Percentiles rank a stretch among this genome's conserved stretches.
These are phyloP conservation scores for Drosophila trapezifrons DNA, from an alignment of 1,140 invertebrate species.

Conservation along the genomic window DNA sequence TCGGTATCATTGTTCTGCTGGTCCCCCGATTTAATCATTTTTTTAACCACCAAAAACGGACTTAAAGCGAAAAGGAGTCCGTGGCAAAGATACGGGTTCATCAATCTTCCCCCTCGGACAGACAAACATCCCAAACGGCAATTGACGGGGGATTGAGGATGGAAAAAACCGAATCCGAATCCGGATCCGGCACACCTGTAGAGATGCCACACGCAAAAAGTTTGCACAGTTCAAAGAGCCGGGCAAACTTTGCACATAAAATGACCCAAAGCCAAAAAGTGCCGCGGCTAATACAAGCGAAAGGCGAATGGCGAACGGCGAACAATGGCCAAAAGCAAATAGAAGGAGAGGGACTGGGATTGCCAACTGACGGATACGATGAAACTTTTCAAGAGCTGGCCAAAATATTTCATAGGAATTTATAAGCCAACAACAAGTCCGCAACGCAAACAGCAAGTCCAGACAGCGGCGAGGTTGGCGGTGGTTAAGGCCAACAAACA, in stretches of 20 bases:
- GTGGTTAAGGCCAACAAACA: constrained; percentile 44
- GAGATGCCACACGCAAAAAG: constrained; percentile 56
- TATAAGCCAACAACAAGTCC: constrained; percentile 79
- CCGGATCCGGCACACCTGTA: constrained; percentile 64
- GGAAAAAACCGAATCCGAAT: constrained; percentile 8
- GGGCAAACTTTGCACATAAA: constrained; percentile 69
- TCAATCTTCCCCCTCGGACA: constrained; percentile 62
- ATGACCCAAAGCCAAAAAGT: constrained; percentile 71
- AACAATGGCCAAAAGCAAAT: constrained; percentile 54
- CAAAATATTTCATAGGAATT: constrained; percentile 78
- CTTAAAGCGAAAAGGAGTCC: constrained; percentile 31
- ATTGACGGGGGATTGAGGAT: constrained; percentile 30
- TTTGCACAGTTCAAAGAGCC: constrained; percentile 69
- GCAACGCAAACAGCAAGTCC: constrained; percentile 35
- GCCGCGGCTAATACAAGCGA: constrained; percentile 73
- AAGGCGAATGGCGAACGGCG: constrained; percentile 47
- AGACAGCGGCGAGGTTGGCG: constrained; percentile 2
- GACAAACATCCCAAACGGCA: constrained; percentile 28
- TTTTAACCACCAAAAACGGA: constrained; percentile 30
- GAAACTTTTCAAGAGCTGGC: constrained; percentile 79
- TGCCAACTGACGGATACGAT: constrained; percentile 20
- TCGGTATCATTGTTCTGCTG: constrained; percentile 9
- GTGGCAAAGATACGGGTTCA: constrained; percentile 45
- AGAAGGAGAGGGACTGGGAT: constrained; percentile 9
- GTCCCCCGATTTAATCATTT: constrained; percentile 23